Base-by-base conservation (phyloP, 2,113 vertebrate species). In the Micromys minutus region DNA sequence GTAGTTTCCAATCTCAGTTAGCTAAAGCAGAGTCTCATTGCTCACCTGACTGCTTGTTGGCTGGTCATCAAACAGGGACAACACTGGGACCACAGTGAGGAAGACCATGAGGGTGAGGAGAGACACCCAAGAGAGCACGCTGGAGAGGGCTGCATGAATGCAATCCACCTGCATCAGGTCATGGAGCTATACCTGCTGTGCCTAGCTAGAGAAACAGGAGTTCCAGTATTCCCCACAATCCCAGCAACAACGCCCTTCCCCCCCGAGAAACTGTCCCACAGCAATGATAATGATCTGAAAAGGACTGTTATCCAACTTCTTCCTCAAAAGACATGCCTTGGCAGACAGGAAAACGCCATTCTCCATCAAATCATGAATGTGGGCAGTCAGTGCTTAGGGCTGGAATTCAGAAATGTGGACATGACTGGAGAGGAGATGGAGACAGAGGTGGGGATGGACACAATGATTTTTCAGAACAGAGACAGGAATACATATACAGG, bases 181-280 rank as follows among this genome's bases (percentile, higher is more conserved):
- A 17, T 16, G 19, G 34, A 0, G 4, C 9, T 52, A 45, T 17
- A 8, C 19, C 47, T 45, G 34, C 13, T 6, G 39, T 45, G 39
- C 34, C 12, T 3, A 0, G 57, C 21, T n/a, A 3, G 50, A 36
- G 52, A 34, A 55, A 22, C 29, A 29, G 39, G n/a, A 42, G 2
- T 24, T 22, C 2, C 12, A 52, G 72, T 19, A 5, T 59, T 19
- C 8, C 29, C 7, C 36, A 0, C 22, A 42, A 19, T 36, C 36
- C 50, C 13, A 4, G 5, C 5, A 21, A 17, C 5, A 3, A 1
- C 15, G n/a, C n/a, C n/a, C n/a, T n/a, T n/a, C 16, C 2, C 26
- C 59, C n/a, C 47, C 4, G 81, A 74, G 34, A 34, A 65, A 22
- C 36, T 22, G 61, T 1, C 45, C 4, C 24, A 17, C 0, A 2